Evolutionary conservation across 1,140 invertebrate species (phyloP).

Genomic region (Solenopsis fugax): DNA sequence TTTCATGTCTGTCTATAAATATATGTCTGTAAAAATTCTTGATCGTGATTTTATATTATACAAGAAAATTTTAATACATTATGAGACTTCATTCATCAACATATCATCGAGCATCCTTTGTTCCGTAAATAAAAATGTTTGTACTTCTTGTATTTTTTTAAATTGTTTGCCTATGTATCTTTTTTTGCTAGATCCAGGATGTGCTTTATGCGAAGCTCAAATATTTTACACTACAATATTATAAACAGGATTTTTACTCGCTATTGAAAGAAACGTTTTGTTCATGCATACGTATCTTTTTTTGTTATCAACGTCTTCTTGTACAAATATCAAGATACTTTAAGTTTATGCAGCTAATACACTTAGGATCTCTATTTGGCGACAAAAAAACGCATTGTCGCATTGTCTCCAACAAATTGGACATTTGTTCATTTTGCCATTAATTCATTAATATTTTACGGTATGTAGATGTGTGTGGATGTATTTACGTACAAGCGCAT

Average conservation of each 20-base stretch:
- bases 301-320: conserved; percentile 5
- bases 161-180: background rate
- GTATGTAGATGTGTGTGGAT: background rate
- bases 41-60: background rate
- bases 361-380: background rate
- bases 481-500: background rate
- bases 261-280: background rate
- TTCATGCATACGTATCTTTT: background rate
- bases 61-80: conserved; percentile 27
- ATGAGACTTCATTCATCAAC: background rate
- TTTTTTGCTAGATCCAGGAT: conserved; percentile 1
- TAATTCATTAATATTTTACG: conserved; percentile 7
- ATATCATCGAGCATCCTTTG: background rate
- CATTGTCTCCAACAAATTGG: background rate
- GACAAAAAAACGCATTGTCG: background rate
- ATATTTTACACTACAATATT: no score
- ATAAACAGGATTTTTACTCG: background rate
- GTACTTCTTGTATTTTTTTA: background rate
- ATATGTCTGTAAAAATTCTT: background rate
- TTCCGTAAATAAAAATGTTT: background rate
- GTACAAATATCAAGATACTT: conserved; percentile 19
- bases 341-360: conserved; percentile 19
- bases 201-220: background rate
- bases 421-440: conserved; percentile 3
- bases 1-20: conserved; percentile 3